Conservation (phyloP, 1,140 invertebrate genomes). For the Teleogryllus occipitalis region DNA sequence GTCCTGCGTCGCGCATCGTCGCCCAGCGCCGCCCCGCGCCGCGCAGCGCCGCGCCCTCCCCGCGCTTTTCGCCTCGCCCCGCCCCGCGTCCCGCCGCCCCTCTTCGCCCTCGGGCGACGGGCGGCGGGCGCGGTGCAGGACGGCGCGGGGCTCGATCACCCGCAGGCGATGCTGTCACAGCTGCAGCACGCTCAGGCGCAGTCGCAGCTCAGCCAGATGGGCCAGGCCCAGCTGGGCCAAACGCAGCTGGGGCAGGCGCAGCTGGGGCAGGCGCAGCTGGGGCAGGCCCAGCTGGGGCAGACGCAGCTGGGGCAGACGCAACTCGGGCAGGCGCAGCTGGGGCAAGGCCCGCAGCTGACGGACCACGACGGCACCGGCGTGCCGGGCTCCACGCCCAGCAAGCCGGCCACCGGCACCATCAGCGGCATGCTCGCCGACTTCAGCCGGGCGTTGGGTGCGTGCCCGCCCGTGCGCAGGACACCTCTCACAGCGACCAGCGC, state of each 20-base stretch:
- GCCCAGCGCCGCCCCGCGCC: too few species aligned
- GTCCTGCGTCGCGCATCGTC: too few species aligned
- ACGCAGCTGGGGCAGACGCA: too few species aligned
- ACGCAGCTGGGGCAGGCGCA: slow-evolving; percentile 21
- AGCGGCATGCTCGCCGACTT: slow-evolving; percentile 46
- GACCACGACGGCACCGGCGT: neutral
- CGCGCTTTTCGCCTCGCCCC: too few species aligned
- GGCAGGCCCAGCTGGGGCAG: neutral
- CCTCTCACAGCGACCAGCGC: too few species aligned
- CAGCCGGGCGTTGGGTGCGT: slow-evolving; percentile 40
- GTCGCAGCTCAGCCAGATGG: neutral
- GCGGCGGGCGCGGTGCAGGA: slow-evolving; percentile 15
- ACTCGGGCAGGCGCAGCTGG: neutral
- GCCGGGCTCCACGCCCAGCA: slow-evolving; percentile 15
- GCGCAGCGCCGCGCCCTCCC: too few species aligned
- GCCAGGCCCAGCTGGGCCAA: slow-evolving; percentile 5
- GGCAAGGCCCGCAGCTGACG: too few species aligned
- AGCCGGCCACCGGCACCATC: slow-evolving; percentile 30
- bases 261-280: slow-evolving; percentile 12
- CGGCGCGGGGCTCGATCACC: slow-evolving; percentile 12
- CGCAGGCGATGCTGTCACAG: slow-evolving; percentile 23
- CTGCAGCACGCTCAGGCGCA: slow-evolving; percentile 8
- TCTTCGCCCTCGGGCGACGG: slow-evolving; percentile 6
- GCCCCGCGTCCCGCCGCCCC: too few species aligned
- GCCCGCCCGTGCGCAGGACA: slow-evolving; percentile 28